These are phyloP conservation scores for Liopterus haemorrhoidalis DNA, from an alignment of 2,888 invertebrate genomes.

Conservation along the genomic window DNA sequence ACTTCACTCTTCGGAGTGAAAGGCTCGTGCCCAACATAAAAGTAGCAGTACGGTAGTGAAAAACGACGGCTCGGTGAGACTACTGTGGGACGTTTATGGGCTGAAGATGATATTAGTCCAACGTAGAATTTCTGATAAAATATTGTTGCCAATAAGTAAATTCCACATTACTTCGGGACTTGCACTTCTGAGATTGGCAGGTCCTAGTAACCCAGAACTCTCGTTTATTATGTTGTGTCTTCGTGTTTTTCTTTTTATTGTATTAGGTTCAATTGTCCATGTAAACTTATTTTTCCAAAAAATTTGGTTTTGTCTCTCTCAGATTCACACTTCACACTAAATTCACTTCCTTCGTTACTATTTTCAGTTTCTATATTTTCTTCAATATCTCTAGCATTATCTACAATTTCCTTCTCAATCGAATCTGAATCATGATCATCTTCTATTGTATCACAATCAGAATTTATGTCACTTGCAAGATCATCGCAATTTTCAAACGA, in stretches of 20 bases:
- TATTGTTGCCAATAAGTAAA: background rate
- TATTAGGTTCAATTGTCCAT: no score
- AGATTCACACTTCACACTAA: background rate
- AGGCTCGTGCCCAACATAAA: no score
- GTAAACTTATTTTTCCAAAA: no score
- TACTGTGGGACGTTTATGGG: no score
- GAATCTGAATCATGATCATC: background rate
- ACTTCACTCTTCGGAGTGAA: no score
- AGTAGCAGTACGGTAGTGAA: no score
- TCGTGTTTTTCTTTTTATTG: no score
- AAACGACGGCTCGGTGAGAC: no score
- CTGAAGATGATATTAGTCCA: constrained; percentile 1
- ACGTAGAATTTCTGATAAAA: background rate
- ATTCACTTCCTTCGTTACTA: background rate
- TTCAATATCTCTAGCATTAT: background rate
- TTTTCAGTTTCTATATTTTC: background rate
- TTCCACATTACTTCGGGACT: background rate
- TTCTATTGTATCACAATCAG: background rate
- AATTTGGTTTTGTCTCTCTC: no score
- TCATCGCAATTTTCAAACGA: background rate
- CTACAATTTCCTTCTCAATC: background rate
- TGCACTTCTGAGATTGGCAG: background rate
- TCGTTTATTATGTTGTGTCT: constrained; percentile 1
- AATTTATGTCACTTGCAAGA: background rate
- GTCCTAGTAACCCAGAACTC: background rate